Conservation (phyloP, 2,888 invertebrate genomes). For the Sesia bembeciformis region DNA sequence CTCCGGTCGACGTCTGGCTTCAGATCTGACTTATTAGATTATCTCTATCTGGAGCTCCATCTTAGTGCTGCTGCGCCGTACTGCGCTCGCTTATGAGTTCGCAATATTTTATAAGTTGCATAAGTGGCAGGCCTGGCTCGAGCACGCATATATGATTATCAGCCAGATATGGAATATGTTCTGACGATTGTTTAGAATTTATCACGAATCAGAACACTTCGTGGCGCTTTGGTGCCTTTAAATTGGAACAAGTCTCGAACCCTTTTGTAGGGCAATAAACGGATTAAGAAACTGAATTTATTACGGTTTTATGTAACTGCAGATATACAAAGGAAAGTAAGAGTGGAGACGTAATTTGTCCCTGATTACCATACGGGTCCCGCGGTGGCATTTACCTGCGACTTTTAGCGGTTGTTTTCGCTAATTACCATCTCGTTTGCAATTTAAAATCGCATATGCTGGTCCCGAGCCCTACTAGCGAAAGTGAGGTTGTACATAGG, state of each 20-base stretch:
- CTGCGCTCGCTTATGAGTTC: conserved; percentile 49
- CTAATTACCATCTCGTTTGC: conserved; percentile 73
- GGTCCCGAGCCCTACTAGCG: conserved; percentile 35
- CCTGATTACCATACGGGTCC: conserved; percentile 66
- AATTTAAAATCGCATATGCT: conserved; percentile 55
- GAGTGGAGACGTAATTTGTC: conserved; percentile 64
- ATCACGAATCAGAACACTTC: neutral
- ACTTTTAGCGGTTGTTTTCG: conserved; percentile 61
- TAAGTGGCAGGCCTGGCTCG: conserved; percentile 38
- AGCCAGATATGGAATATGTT: conserved; percentile 36
- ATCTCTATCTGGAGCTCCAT: conserved; percentile 64
- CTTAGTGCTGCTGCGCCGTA: conserved; percentile 35
- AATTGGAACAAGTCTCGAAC: conserved; percentile 11
- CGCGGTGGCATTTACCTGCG: conserved; percentile 50
- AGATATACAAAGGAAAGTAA: conserved; percentile 61
- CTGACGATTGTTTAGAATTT: conserved; percentile 45
- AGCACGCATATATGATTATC: conserved; percentile 49
- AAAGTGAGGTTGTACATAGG: conserved; percentile 46
- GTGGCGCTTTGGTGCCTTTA: neutral
- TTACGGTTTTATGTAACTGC: conserved; percentile 51
- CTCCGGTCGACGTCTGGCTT: conserved; percentile 57
- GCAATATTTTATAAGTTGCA: conserved; percentile 66
- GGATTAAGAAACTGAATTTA: conserved; percentile 54
- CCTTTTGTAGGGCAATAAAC: conserved; percentile 33
- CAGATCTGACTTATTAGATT: conserved; percentile 73